Base-by-base conservation (phyloP, 2,888 invertebrate species). In the Syrista parreyssii region DNA sequence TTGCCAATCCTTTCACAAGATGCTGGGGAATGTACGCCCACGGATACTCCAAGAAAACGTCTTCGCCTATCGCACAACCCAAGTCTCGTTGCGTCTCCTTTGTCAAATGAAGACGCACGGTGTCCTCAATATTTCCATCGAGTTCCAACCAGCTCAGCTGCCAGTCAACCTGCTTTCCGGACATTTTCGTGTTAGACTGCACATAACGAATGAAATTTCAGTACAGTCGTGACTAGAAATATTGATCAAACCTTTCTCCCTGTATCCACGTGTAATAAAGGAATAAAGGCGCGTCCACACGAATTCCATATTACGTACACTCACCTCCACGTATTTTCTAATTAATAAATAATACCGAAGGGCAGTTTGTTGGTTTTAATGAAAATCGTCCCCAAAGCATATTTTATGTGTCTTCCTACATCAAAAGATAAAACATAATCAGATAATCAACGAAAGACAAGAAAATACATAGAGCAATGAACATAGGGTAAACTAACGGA, bases 1-100 rank as follows among this genome's bases (percentile, higher is more conserved):
- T 73, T 4, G 85, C 79, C 6, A 84, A 23, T 9, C 77, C 83
- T 11, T 71, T 74, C 23, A 88, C 82, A 4, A 68, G 74, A 23
- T 85, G 81, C 12, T 85, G 82, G 0, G 83, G 76, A 4, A 89
- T 88, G 69, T 83, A 91, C 11, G 89, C 88, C 86, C 89, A 91
- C 33, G 91, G 91, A 81, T 88, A 90, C 84, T 91, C 91, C 75
- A 90, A 85, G 79, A 88, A 90, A 72, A 91, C 89, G 74, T 86
- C 76, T 76, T 86, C 86, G 75, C 87, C 87, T 68, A 89, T 81
- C n/a, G 80, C 75, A 75, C 91, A 91, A 69, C 86, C 84, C 68
- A 91, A 81, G 72, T 82, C 82, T 23, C 79, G 81, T 76, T 91
- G 90, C 40, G 80, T 79, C 68, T 85, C 81, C 33, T 79, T 78